These are phyloP conservation scores for Tinea semifulvella DNA, from an alignment of 2,888 invertebrate genomes.

Conservation along the genomic window DNA sequence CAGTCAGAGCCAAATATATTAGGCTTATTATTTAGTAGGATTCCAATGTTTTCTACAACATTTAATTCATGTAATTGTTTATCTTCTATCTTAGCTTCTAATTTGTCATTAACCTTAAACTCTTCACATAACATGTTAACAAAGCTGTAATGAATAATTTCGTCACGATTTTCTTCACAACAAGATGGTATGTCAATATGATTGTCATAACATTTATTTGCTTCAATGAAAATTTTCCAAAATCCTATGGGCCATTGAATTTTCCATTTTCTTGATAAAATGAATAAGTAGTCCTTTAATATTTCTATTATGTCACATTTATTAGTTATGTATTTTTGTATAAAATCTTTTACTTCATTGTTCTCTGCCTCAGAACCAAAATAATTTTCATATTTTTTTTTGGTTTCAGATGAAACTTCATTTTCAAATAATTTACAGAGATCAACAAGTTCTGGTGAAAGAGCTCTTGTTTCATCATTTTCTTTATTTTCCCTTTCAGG, in stretches of 20 bases:
- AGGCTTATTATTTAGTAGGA: constrained; percentile 42
- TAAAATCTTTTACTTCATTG: constrained; percentile 70
- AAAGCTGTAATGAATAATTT: constrained; percentile 39
- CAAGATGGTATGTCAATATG: constrained; percentile 52
- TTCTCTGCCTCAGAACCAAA: constrained; percentile 73
- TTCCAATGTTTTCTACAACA: constrained; percentile 45
- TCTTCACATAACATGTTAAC: constrained; percentile 53
- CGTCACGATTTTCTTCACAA: constrained; percentile 38
- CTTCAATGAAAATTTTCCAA: constrained; percentile 64
- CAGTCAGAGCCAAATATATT: constrained; percentile 38
- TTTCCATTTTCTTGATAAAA: constrained; percentile 69
- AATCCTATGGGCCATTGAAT: constrained; percentile 72
- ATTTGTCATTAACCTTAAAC: constrained; percentile 44
- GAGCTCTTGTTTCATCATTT: constrained; percentile 55
- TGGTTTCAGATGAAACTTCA: constrained; percentile 27
- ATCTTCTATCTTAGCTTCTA: constrained; percentile 29
- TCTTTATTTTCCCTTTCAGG: constrained; percentile 46
- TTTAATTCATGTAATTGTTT: constrained; percentile 34
- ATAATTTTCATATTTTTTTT: constrained; percentile 44
- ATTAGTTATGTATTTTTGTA: constrained; percentile 65
- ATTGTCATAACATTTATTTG: constrained; percentile 64
- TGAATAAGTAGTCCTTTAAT: constrained; percentile 66
- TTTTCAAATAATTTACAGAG: constrained; percentile 69
- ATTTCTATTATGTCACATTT: constrained; percentile 67
- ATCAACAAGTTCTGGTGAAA: constrained; percentile 71